Conservation (phyloP, 2,888 invertebrate genomes). For the Nudaria mundana region DNA sequence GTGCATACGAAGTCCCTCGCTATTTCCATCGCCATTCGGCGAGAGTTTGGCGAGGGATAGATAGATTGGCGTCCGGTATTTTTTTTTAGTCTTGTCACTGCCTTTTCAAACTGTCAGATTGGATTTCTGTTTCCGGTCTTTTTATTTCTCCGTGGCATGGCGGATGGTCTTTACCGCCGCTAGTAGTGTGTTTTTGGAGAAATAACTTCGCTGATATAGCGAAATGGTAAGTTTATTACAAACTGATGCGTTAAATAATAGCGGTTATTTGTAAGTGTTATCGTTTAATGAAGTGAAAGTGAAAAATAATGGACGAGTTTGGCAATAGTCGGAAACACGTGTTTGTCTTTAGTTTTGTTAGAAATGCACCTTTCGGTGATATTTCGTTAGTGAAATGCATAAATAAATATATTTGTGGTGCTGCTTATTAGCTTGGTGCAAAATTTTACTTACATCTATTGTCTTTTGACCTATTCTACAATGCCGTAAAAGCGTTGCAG, state of each 20-base stretch:
- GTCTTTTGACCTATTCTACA: background rate
- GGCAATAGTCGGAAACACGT: constrained; percentile 38
- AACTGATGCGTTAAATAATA: constrained; percentile 32
- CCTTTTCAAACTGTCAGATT: constrained; percentile 32
- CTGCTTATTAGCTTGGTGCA: background rate
- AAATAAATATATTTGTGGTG: constrained; percentile 2
- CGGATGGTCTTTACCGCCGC: constrained; percentile 75
- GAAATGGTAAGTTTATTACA: constrained; percentile 71
- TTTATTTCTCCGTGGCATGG: constrained; percentile 81
- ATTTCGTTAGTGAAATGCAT: constrained; percentile 21
- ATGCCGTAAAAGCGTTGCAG: background rate
- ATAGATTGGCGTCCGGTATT: too few species aligned
- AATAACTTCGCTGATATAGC: constrained; percentile 72
- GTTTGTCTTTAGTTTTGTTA: constrained; percentile 27
- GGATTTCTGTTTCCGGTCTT: constrained; percentile 70
- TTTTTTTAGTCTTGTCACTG: constrained; percentile 54
- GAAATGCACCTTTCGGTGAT: constrained; percentile 11
- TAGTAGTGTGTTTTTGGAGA: constrained; percentile 71
- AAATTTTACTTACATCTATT: background rate
- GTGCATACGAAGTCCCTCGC: too few species aligned
- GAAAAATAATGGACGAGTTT: constrained; percentile 22
- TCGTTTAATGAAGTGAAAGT: constrained; percentile 44
- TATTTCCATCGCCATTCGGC: too few species aligned
- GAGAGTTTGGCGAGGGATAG: too few species aligned
- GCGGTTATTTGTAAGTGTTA: constrained; percentile 30